Evolutionary conservation across 2,113 vertebrate genomes (phyloP), one percentile per base, ranked within the genome.

Genomic region (Leucopternis melanops): DNA sequence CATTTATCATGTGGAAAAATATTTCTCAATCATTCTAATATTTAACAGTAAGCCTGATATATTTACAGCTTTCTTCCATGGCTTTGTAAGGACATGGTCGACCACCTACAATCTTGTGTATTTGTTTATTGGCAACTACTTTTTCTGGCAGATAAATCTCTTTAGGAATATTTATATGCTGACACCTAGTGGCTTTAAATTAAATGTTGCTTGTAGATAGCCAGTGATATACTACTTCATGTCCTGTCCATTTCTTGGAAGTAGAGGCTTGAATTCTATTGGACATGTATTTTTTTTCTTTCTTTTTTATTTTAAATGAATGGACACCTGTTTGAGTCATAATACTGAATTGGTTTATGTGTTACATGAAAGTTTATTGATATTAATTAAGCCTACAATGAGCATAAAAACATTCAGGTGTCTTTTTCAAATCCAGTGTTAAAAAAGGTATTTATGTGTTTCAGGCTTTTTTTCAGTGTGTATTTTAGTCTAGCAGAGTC

Each of bases 131-230:
- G 34, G 3, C 40, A 93, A 23, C 17, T 50, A 36, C 6, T 42
- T 88, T 91, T 90, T 52, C 50, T 86, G 79, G 38, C 32, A 65
- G 29, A 85, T 59, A 88, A 81, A 89, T 58, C 36, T 81, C 21
- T 69, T 91, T 40, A 91, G 84, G 58, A 78, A 66, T 97, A 96
- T 86, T 97, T 97, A 88, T 16, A 87, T 84, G 87, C 88, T 97
- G 96, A 97, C 95, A 97, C 62, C 96, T 97, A 96, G 95, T 96
- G 91, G 95, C 19, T 72, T 81, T 94, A 72, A 89, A 82, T 92
- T 87, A 89, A 93, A 93, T 72, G 8, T 47, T 93, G 12, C 40
- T 82, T 69, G 20, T 32, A 47, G 45, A n/a, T 70, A 81, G 29
- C 27, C 40, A 70, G n/a, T 27, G 22, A 62, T 54, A 4, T 7